Base-by-base conservation (phyloP, 2,888 invertebrate species). In the Sminthurides aquaticus region DNA sequence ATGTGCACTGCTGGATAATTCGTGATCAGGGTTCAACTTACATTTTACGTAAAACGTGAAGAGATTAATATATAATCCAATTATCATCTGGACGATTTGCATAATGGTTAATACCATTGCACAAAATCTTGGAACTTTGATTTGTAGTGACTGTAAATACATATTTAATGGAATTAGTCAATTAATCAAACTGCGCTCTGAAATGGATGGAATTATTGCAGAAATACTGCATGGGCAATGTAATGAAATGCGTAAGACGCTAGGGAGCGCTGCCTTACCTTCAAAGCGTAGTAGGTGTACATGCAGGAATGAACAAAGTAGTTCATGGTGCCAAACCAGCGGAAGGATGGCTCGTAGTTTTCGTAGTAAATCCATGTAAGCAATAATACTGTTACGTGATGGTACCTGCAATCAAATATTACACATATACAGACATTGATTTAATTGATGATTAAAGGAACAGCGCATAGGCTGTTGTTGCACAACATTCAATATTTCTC, bases 31-130 rank as follows among this genome's bases (percentile, higher is more conserved):
- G n/a, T n/a, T n/a, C n/a, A 48, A 60, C 61, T 69, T 64, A 73
- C 73, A 43, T 66, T 71, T 69, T 27, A 70, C 58, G 65, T 67
- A 69, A 48, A 69, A 62, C 26, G 71, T 71, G 69, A 71, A 73
- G 22, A 73, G 59, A 60, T 69, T 71, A 62, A 71, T 70, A 65
- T 67, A 70, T 11, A 73, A 68, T 29, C 71, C 73, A 49, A 73
- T 67, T 20, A 71, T 66, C 73, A 73, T 73, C 65, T 73, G 73
- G 62, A 69, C 67, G 28, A 73, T 65, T 64, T 73, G 73, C 57
- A 71, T 62, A 49, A 66, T 64, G 2, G 73, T 73, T 56, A 73
- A 67, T 60, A 70, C 65, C 71, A 73, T 71, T 20, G 73, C 70
- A 62, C 68, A 70, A 55, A 68, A 65, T 54, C 67, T 64, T 27